Conservation (phyloP, 2,888 invertebrate species). For the Cheilosia variabilis region DNA sequence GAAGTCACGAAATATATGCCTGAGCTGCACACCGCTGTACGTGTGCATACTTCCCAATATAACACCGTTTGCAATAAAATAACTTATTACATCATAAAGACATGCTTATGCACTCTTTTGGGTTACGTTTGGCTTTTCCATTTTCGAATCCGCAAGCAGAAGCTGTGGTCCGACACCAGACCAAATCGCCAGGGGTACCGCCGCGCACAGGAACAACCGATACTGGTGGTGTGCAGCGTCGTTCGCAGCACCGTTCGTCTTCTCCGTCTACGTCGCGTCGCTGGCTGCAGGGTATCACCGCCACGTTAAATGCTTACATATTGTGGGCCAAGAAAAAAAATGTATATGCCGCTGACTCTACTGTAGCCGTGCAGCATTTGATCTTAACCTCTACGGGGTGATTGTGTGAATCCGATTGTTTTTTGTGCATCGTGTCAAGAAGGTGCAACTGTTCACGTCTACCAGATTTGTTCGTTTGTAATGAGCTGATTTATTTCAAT, state of each 20-base stretch:
- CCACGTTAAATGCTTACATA: constrained; percentile 48
- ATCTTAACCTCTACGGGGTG: constrained; percentile 74
- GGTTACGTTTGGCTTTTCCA: constrained; percentile 69
- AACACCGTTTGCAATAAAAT: constrained; percentile 76
- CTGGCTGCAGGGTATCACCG: constrained; percentile 11
- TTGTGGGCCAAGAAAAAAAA: constrained; percentile 43
- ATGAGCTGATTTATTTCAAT: constrained; percentile 75
- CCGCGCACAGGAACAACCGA: constrained; percentile 17
- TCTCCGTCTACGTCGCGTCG: constrained; percentile 9
- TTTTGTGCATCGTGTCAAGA: constrained; percentile 72
- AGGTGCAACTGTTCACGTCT: constrained; percentile 75
- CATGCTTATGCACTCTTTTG: constrained; percentile 75
- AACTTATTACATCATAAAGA: constrained; percentile 76
- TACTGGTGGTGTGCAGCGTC: background rate
- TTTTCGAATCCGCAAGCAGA: constrained; percentile 64
- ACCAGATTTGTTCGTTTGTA: constrained; percentile 74
- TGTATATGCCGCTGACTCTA: constrained; percentile 41
- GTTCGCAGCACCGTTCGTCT: constrained; percentile 1
- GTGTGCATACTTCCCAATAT: constrained; percentile 75
- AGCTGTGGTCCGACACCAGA: constrained; percentile 73
- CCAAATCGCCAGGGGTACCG: constrained; percentile 71
- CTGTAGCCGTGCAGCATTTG: constrained; percentile 68
- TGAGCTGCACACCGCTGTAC: constrained; percentile 65
- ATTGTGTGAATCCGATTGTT: constrained; percentile 75
- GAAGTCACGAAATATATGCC: constrained; percentile 71